phyloP scores from a whole-genome alignment of 2,797 vertebrate genomes.

The Cuculus canorus region DNA sequence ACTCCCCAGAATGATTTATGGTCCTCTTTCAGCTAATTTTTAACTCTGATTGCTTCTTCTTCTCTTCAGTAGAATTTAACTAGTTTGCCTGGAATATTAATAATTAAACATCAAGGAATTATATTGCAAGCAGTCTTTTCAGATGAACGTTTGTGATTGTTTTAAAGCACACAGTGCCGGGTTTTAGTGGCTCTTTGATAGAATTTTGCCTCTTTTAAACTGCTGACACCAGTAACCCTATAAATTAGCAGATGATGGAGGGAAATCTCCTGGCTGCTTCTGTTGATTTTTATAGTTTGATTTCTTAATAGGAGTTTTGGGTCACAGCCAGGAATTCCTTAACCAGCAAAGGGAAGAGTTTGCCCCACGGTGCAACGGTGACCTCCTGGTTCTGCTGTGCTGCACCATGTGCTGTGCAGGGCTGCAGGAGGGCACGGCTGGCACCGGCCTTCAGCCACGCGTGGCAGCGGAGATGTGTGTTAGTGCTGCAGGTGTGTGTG shows the following conservation, averaged over 20 bases:
- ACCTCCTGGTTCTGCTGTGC: neutral
- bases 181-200: constrained; percentile 43
- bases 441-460: neutral
- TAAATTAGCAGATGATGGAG: constrained; percentile 71
- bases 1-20: constrained; percentile 63
- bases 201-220: constrained; percentile 67
- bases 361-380: rapidly evolving
- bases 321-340: constrained; percentile 53
- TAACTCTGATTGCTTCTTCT: constrained; percentile 49
- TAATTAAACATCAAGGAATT: constrained; percentile 59
- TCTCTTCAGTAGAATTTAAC: constrained; percentile 57
- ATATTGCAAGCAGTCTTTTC: constrained; percentile 60
- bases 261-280: constrained; percentile 66
- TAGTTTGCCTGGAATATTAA: constrained; percentile 62
- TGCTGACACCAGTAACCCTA: constrained; percentile 72
- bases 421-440: rapidly evolving
- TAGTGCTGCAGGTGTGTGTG: rapidly evolving
- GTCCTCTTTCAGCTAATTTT: constrained; percentile 56
- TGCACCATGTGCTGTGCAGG: rapidly evolving
- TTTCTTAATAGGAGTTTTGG: constrained; percentile 71
- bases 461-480: rapidly evolving
- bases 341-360: neutral
- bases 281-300: constrained; percentile 62
- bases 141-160: constrained; percentile 64
- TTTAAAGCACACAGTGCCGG: neutral